These are phyloP conservation scores for Neodon shergylaensis DNA, from an alignment of 2,113 vertebrate species.

Conservation along the genomic window DNA sequence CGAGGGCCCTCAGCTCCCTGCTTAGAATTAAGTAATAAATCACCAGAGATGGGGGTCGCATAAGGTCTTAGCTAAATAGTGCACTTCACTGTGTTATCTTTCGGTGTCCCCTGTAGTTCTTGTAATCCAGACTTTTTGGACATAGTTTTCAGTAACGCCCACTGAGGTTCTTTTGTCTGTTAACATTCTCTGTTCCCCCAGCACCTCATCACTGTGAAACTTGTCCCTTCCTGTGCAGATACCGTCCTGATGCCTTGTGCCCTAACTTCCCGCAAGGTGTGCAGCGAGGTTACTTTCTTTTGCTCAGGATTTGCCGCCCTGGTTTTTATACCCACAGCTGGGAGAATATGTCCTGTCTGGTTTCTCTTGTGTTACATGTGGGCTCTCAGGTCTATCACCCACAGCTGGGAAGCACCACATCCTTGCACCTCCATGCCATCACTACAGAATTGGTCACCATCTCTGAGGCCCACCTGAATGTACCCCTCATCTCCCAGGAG, in stretches of 20 bases:
- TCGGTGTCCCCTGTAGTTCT: neutral
- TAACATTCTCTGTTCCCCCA: rapidly evolving
- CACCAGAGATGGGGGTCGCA: rapidly evolving
- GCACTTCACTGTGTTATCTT: neutral
- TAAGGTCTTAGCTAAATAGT: neutral
- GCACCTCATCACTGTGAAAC: neutral
- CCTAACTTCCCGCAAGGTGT: neutral
- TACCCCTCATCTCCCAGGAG: neutral
- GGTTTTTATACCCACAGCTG: neutral
- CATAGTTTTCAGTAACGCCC: neutral
- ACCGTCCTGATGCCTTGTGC: neutral
- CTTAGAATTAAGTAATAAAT: neutral
- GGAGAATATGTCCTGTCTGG: neutral
- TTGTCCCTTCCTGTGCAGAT: neutral
- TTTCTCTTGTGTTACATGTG: neutral
- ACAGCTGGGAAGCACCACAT: rapidly evolving
- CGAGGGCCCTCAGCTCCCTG: neutral
- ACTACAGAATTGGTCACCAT: neutral
- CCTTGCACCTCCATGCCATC: neutral
- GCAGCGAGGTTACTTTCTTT: neutral
- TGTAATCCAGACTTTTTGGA: neutral
- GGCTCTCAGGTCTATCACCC: neutral
- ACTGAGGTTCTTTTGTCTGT: neutral
- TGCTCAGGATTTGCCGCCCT: neutral
- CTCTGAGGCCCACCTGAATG: neutral